phyloP scores from a whole-genome alignment of 2,113 vertebrate species.

The Marmota flaviventris region DNA sequence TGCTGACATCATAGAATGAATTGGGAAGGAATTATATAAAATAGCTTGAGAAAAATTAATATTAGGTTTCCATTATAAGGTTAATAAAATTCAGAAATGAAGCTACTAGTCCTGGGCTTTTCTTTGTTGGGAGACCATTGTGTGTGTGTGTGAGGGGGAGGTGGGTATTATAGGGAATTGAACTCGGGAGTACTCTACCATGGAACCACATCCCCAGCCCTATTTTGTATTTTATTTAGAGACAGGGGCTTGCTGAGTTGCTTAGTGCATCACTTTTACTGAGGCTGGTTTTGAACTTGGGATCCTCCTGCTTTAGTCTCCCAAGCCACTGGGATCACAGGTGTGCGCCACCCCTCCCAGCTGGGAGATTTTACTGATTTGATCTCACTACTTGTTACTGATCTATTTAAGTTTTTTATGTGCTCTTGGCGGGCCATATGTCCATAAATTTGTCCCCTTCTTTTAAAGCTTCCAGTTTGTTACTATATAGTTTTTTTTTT shows the following conservation, averaged over 20 bases:
- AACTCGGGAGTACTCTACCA: no score
- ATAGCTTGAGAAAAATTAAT: not conserved
- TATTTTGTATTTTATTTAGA: no score
- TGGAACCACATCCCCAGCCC: no score
- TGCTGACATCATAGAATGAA: not conserved
- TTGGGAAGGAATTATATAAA: not conserved
- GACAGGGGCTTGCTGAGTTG: no score
- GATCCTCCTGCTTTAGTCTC: no score
- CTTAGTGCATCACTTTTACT: no score
- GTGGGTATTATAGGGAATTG: no score
- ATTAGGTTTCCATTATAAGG: not conserved
- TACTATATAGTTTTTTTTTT: not conserved
- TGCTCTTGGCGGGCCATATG: not conserved
- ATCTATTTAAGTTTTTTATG: not conserved
- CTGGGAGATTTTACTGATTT: not conserved
- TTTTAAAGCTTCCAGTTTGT: not conserved
- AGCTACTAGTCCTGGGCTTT: not conserved
- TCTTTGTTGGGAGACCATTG: not conserved
- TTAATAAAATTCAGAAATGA: not conserved
- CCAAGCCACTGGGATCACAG: no score
- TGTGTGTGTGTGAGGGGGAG: no score
- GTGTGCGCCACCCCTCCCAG: no score
- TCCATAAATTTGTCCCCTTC: not conserved
- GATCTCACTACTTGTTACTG: not conserved
- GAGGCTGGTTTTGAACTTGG: no score